Evolutionary conservation across 1,140 invertebrate genomes (phyloP).

Genomic region (Penaeus indicus): DNA sequence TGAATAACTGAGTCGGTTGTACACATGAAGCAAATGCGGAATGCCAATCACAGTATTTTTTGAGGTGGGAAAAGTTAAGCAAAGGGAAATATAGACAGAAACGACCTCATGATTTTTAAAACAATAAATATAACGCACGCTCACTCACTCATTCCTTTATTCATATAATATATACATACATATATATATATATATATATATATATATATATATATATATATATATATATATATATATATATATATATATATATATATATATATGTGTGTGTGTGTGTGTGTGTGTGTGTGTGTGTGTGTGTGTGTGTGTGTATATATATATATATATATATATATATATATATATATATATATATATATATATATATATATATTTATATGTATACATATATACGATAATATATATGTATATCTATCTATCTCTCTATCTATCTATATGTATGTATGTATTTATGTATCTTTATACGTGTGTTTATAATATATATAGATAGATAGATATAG

Average conservation of each 20-base stretch:
- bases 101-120: no score
- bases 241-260: neutral
- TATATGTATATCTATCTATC: slow-evolving; percentile 8
- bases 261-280: no score
- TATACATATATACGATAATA: neutral
- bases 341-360: neutral
- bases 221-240: slow-evolving; percentile 15
- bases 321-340: neutral
- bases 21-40: no score
- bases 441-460: no score
- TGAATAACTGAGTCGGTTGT: no score
- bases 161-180: neutral
- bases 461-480: no score
- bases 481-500: no score
- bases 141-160: neutral
- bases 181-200: slow-evolving; percentile 11
- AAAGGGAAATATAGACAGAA: no score
- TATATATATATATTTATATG: neutral
- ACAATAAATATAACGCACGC: neutral
- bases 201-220: slow-evolving; percentile 22
- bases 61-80: no score
- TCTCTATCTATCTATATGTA: neutral
- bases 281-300: no score
- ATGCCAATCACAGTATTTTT: no score
- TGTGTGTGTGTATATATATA: no score